These are phyloP conservation scores for Iguana delicatissima DNA, from an alignment of 2,797 vertebrate species.

Conservation along the genomic window DNA sequence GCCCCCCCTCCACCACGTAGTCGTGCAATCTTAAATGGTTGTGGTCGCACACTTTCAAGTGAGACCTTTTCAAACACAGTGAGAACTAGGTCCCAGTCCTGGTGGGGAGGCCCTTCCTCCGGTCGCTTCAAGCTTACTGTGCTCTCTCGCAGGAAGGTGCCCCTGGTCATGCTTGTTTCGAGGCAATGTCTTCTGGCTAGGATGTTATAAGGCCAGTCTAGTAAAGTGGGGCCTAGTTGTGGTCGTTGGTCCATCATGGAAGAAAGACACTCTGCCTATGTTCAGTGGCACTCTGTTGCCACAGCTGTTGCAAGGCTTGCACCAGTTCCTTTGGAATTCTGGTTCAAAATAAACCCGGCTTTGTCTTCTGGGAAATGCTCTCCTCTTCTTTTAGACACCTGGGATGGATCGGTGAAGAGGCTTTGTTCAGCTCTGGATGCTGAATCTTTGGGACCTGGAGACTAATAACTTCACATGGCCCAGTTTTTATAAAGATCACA, in stretches of 20 bases:
- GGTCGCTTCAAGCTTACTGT: not conserved
- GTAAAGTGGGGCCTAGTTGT: no score
- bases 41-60: not conserved
- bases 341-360: not conserved
- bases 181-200: not conserved
- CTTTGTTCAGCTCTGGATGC: not conserved
- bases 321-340: not conserved
- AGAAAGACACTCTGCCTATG: not conserved
- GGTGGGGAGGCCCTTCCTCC: rapidly evolving
- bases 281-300: not conserved
- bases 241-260: not conserved
- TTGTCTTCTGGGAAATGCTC: not conserved
- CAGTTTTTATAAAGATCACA: not conserved
- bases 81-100: not conserved
- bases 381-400: not conserved
- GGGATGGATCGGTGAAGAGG: not conserved
- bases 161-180: not conserved
- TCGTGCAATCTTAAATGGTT: not conserved
- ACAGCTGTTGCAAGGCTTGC: not conserved
- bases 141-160: not conserved
- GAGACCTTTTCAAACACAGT: not conserved
- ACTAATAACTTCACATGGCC: not conserved
- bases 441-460: not conserved
- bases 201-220: not conserved
- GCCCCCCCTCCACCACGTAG: not conserved